Conservation (phyloP, 2,888 invertebrate genomes). For the Tanypteryx hageni region DNA sequence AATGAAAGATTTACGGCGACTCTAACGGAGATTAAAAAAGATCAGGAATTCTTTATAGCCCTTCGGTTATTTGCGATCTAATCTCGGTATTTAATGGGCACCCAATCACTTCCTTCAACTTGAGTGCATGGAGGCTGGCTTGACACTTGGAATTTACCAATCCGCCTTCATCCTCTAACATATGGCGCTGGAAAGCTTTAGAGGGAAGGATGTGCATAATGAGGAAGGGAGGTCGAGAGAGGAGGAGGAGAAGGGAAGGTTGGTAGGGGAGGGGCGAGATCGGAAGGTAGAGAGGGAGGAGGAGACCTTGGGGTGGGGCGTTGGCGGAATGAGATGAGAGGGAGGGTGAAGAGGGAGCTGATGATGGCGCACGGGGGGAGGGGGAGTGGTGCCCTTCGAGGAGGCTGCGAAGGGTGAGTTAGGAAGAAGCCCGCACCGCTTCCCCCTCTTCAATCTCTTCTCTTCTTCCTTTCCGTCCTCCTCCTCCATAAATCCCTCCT, state of each 20-base stretch:
- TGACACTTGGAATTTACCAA: slow-evolving; percentile 63
- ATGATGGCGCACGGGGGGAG: background rate
- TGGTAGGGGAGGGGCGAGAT: slow-evolving; percentile 7
- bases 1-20: slow-evolving; percentile 30
- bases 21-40: slow-evolving; percentile 46
- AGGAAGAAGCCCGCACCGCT: background rate
- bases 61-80: slow-evolving; percentile 53
- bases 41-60: slow-evolving; percentile 38
- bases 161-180: slow-evolving; percentile 63
- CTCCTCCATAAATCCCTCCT: background rate
- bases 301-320: background rate
- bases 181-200: slow-evolving; percentile 34
- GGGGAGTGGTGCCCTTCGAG: background rate
- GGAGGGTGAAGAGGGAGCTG: background rate
- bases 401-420: background rate
- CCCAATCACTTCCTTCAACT: slow-evolving; percentile 38
- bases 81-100: slow-evolving; percentile 46
- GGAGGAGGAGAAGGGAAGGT: background rate
- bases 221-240: background rate
- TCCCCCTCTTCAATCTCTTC: background rate
- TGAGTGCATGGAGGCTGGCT: slow-evolving; percentile 52
- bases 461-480: background rate
- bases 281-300: background rate
- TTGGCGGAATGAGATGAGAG: background rate
- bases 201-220: slow-evolving; percentile 9